phyloP scores from a whole-genome alignment of 2,797 vertebrate genomes.

The Sebastes hubbsi region DNA sequence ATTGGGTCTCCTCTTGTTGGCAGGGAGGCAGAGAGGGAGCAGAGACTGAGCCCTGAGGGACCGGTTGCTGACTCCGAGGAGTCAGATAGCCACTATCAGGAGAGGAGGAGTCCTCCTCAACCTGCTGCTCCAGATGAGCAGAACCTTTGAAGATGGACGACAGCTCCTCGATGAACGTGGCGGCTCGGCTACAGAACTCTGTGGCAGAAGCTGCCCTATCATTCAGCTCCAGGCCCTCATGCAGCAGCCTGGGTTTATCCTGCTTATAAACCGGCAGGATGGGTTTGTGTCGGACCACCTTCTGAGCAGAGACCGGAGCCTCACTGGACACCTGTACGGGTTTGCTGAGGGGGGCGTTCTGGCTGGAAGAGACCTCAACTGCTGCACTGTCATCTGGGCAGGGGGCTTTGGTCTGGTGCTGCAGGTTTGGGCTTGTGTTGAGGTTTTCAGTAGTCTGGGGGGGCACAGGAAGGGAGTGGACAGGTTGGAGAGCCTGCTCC shows the following conservation, averaged over 20 bases:
- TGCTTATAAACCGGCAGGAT: conserved; percentile 80
- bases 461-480: conserved; percentile 12
- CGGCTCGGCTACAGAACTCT: conserved; percentile 91
- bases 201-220: conserved; percentile 82
- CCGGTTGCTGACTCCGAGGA: conserved; percentile 83
- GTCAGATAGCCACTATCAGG: conserved; percentile 97
- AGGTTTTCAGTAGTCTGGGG: conserved; percentile 59
- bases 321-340: conserved; percentile 47
- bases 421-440: conserved; percentile 29
- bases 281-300: conserved; percentile 67
- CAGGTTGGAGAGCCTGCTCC: conserved; percentile 72
- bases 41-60: conserved; percentile 64
- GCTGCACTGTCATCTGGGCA: conserved; percentile 51
- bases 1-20: conserved; percentile 60
- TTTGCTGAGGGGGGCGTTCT: conserved; percentile 53
- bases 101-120: conserved; percentile 92
- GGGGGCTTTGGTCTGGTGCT: conserved; percentile 71
- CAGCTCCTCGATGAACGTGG: conserved; percentile 94
- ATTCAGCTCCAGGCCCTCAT: conserved; percentile 74
- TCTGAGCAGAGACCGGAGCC: conserved; percentile 52
- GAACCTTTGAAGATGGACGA: conserved; percentile 95
- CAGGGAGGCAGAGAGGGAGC: conserved; percentile 51
- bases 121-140: conserved; percentile 81
- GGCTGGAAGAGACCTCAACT: conserved; percentile 60
- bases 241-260: conserved; percentile 82